Conservation (phyloP, 2,113 vertebrate genomes). For the Mungos mungo region DNA sequence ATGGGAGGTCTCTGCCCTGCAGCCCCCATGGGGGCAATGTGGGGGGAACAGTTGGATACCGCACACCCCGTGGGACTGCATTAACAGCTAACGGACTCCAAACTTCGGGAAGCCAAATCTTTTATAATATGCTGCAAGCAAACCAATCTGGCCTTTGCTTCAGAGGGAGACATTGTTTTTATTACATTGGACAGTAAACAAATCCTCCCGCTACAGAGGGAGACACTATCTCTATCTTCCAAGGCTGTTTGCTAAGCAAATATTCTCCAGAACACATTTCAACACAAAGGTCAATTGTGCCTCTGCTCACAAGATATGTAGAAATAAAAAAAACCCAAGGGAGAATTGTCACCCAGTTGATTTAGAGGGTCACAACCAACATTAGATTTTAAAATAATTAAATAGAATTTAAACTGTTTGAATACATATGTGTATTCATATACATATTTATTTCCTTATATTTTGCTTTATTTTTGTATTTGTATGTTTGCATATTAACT, state of each 20-base stretch:
- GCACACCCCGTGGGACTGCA: not conserved
- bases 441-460: not conserved
- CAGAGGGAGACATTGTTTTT: not conserved
- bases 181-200: not conserved
- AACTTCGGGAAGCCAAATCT: not conserved
- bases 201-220: not conserved
- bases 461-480: not conserved
- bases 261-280: not conserved
- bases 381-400: not conserved
- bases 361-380: not conserved
- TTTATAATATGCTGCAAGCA: not conserved
- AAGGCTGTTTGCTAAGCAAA: not conserved
- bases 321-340: not conserved
- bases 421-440: not conserved
- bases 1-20: not conserved
- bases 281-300: not conserved
- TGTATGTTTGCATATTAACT: not conserved
- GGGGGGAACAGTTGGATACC: not conserved
- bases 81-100: not conserved
- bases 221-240: not conserved
- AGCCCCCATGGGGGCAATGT: not conserved
- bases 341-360: not conserved
- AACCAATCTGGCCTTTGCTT: not conserved
- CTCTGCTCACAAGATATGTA: not conserved
- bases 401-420: not conserved